Evolutionary conservation across 1,140 invertebrate species (phyloP), one percentile per base, ranked within the genome.

Genomic region (Drosophila ambigua): DNA sequence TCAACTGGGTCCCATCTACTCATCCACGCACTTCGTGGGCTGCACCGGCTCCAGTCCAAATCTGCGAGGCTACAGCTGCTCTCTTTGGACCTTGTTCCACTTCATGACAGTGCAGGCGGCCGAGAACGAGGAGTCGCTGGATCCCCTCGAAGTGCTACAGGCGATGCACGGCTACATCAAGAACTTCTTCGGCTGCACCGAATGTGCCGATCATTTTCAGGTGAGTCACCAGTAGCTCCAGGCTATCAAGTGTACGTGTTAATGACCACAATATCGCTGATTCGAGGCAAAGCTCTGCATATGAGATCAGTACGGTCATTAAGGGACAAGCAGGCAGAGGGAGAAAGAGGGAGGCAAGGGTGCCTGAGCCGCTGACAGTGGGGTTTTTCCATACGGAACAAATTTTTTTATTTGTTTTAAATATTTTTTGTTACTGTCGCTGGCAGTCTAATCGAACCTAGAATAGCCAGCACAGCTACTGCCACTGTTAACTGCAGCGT

Each of bases 51-150:
- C 87, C 5, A 92, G 93, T 46, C 91, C 95, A 2, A 92, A 94
- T 39, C 94, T 93, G 51, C 94, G 98, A 50, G 98, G 98, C n/a
- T 99, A 98, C 91, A 97, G 98, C 0, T 99, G 99, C 93, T 96
- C 97, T 0, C 92, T 99, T 13, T 99, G 99, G 99, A 96, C 95
- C 39, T 93, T 98, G 62, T 99, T 99, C 91, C 99, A 99, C 90
- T 97, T 96, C 46, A 92, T 99, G 23, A 98, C 97, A 8, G 96
- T 99, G 0, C 96, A 96, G 90, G 95, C 96, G 50, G 94, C 95
- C 1, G 71, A 91, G 3, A 91, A 91, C 24, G 88, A 93, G 39
- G 87, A 92, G 1, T 80, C 73, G 4, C 90, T 92, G 46, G 93
- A 95, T 61, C 94, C 95, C 0, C 90, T 92, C 15, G 94, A 95